Percentiles rank a stretch among this genome's conserved stretches.
These are phyloP conservation scores for Ciona savignyi DNA, from an alignment of 23 tunicate species.

Conservation along the genomic window DNA sequence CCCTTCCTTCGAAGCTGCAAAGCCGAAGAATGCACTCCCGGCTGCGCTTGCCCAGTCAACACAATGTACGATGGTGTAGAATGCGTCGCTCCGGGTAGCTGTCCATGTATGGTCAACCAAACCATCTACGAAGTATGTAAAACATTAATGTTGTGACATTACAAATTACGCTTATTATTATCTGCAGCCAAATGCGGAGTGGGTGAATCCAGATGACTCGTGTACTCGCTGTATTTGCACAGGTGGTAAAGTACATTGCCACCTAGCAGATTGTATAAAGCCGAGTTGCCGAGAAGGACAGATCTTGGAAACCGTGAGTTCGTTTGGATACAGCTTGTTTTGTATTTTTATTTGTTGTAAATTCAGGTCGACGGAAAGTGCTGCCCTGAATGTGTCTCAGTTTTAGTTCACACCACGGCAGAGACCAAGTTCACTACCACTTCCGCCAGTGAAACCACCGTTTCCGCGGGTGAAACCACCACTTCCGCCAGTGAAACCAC, in stretches of 20 bases:
- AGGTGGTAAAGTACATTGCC: constrained; percentile 44
- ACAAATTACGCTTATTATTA: background rate
- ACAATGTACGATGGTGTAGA: constrained; percentile 59
- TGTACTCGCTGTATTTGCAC: constrained; percentile 62
- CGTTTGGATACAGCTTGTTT: no score
- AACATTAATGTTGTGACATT: background rate
- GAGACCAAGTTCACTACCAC: background rate
- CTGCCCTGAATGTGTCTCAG: constrained; percentile 33
- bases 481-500: background rate
- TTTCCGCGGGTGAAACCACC: background rate
- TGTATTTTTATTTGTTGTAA: no score
- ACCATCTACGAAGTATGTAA: constrained; percentile 46
- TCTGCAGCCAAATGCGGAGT: constrained; percentile 34
- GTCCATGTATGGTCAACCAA: constrained; percentile 56
- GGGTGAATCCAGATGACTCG: constrained; percentile 31
- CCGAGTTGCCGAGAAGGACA: constrained; percentile 5
- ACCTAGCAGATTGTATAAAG: constrained; percentile 41
- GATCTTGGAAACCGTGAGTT: background rate
- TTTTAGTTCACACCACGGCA: background rate
- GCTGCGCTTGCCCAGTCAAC: constrained; percentile 67
- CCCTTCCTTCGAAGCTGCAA: constrained; percentile 45
- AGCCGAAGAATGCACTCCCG: constrained; percentile 28
- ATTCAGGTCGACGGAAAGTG: background rate
- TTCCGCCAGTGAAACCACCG: background rate
- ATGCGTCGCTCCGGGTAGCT: constrained; percentile 68